A percentile compares a stretch with the other conserved stretches of the same genome.
phyloP scores from a whole-genome alignment of 2,888 invertebrate genomes.

The Linyphia triangularis region DNA sequence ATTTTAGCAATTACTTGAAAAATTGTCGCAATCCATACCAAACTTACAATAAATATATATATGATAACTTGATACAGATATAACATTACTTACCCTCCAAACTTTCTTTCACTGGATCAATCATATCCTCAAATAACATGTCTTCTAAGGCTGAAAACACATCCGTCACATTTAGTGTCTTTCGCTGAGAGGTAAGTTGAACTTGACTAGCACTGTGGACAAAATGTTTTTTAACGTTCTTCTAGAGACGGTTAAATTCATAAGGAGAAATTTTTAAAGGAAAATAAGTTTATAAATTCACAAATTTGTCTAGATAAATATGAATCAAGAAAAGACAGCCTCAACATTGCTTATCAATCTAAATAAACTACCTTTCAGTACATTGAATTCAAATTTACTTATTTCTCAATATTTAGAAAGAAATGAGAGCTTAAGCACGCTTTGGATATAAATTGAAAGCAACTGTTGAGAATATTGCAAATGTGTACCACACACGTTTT shows the following conservation, averaged over 20 bases:
- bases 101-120: slow-evolving; percentile 65
- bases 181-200: slow-evolving; percentile 43
- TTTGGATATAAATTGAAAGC: no score
- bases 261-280: not conserved
- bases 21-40: not conserved
- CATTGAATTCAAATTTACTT: no score
- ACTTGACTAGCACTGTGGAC: slow-evolving; percentile 50
- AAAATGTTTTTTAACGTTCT: not conserved
- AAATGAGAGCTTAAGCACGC: no score
- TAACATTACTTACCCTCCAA: slow-evolving; percentile 39
- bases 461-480: no score
- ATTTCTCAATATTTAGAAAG: no score
- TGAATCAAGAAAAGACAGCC: no score
- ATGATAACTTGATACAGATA: no score
- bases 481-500: no score
- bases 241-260: not conserved
- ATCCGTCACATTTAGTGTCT: slow-evolving; percentile 41
- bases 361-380: no score
- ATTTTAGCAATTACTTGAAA: not conserved
- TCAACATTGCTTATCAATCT: no score
- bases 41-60: not conserved
- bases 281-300: not conserved
- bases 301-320: no score
- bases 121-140: slow-evolving; percentile 68
- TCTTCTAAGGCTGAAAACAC: slow-evolving; percentile 50